Conservation (phyloP, 1,140 invertebrate species). For the Drosophila guanche region DNA sequence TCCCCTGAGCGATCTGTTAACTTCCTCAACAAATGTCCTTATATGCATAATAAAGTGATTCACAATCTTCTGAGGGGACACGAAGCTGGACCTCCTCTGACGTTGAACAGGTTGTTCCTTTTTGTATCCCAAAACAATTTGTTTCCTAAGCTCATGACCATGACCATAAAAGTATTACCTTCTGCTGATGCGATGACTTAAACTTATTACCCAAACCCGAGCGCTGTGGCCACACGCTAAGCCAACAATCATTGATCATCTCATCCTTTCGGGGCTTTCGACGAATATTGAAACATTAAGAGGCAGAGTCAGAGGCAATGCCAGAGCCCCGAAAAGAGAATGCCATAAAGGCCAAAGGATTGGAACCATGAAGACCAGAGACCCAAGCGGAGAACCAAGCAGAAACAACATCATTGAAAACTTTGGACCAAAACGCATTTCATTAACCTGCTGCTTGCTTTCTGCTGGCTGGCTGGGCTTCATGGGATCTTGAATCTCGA, state of each 20-base stretch:
- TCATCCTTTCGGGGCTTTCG: constrained; percentile 44
- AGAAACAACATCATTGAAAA: constrained; percentile 65
- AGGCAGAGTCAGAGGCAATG: constrained; percentile 17
- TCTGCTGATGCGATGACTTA: constrained; percentile 31
- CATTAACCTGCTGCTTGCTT: constrained; percentile 70
- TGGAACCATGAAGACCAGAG: constrained; percentile 15
- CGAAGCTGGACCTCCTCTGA: no score
- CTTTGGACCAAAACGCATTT: constrained; percentile 69
- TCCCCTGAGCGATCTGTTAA: no score
- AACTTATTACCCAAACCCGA: constrained; percentile 45
- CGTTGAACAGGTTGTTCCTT: constrained; percentile 1
- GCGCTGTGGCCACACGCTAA: constrained; percentile 69
- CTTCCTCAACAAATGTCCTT: no score
- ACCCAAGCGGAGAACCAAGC: constrained; percentile 3
- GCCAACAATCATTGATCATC: constrained; percentile 77
- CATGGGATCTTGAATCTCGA: constrained; percentile 7
- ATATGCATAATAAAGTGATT: constrained; percentile 27
- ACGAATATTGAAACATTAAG: constrained; percentile 76
- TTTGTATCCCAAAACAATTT: constrained; percentile 52
- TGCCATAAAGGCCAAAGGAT: constrained; percentile 32
- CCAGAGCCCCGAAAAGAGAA: constrained; percentile 26
- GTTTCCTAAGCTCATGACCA: constrained; percentile 36
- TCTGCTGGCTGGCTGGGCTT: constrained; percentile 19
- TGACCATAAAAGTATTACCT: constrained; percentile 46
- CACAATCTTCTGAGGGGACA: constrained; percentile 13